phyloP scores from a whole-genome alignment of 2,797 vertebrate species.

The Gallinago solitaria region DNA sequence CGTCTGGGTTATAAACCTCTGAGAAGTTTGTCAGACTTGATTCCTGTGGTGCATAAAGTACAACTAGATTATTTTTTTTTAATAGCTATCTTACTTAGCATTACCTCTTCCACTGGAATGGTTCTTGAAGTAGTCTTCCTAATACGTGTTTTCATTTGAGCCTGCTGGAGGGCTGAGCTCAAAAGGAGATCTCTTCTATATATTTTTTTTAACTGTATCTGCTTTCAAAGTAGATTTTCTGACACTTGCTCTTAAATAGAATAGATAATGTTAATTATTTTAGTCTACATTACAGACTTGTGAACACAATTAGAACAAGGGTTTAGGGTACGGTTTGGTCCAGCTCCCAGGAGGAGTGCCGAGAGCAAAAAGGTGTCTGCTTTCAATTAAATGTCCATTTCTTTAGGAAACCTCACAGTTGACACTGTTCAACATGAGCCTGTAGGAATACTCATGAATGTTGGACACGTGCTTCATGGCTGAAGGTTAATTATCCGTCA shows the following conservation, averaged over 20 bases:
- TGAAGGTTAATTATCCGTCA: background rate
- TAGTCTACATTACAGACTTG: background rate
- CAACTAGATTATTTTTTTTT: background rate
- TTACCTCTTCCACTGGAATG: background rate
- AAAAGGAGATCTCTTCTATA: background rate
- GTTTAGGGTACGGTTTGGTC: background rate
- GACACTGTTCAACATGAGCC: background rate
- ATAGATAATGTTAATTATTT: background rate
- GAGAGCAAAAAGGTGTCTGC: background rate
- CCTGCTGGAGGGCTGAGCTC: background rate
- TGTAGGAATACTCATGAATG: background rate
- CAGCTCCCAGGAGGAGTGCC: background rate
- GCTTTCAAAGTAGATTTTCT: background rate
- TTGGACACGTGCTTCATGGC: background rate
- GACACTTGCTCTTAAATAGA: background rate
- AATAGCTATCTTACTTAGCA: background rate
- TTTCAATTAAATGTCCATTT: background rate
- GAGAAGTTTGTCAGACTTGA: background rate
- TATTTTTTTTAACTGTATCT: background rate
- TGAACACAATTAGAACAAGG: background rate
- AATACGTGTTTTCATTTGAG: background rate
- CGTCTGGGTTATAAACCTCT: constrained; percentile 41
- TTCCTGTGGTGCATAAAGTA: background rate
- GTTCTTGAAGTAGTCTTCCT: background rate
- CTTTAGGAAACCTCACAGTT: background rate